Evolutionary conservation across 2,888 invertebrate genomes (phyloP).

Genomic region (Drosophila testacea): DNA sequence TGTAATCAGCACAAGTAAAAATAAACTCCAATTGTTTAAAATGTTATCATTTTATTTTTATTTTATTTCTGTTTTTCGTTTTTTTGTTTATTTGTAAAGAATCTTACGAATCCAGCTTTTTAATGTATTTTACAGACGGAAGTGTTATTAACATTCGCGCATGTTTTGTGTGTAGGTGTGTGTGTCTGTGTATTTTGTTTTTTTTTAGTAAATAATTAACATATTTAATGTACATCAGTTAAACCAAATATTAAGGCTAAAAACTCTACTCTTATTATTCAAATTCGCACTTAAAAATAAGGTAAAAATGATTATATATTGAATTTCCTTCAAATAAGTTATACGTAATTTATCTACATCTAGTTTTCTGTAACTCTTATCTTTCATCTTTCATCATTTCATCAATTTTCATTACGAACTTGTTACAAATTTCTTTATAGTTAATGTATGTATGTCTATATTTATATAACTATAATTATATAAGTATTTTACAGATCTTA

Average conservation of each 20-base stretch:
- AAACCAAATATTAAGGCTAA: constrained; percentile 68
- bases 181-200: constrained; percentile 23
- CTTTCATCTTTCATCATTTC: constrained; percentile 9
- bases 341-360: constrained; percentile 58
- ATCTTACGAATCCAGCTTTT: constrained; percentile 69
- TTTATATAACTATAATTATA: constrained; percentile 24
- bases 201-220: constrained; percentile 75
- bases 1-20: background rate
- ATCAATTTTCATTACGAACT: constrained; percentile 41
- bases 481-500: constrained; percentile 47
- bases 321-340: constrained; percentile 62
- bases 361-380: constrained; percentile 5
- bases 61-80: constrained; percentile 66
- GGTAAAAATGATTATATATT: constrained; percentile 66
- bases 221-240: constrained; percentile 78
- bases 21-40: constrained; percentile 5
- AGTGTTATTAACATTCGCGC: constrained; percentile 55
- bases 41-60: constrained; percentile 62
- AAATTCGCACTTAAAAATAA: constrained; percentile 73
- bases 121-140: constrained; percentile 75
- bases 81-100: constrained; percentile 69
- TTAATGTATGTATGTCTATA: constrained; percentile 29
- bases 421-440: constrained; percentile 26
- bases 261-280: constrained; percentile 65
- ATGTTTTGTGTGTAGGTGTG: constrained; percentile 39